Evolutionary conservation across 2,888 invertebrate species (phyloP), one percentile per base, ranked within the genome.

Genomic region (Platypus cylindrus): DNA sequence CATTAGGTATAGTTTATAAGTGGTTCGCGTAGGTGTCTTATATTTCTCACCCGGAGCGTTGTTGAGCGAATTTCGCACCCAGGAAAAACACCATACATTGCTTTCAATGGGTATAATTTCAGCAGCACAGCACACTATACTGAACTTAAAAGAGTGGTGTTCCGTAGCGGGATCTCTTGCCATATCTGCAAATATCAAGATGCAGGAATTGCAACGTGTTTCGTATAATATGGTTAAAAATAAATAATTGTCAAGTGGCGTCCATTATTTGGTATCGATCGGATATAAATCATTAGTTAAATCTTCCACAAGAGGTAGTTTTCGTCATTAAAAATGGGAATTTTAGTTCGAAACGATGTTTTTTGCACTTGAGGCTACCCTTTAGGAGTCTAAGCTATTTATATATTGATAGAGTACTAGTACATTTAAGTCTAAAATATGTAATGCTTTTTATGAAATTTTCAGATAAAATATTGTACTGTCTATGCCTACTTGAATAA

Each of bases 281-380:
- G 39, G 34, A 30, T 39, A 41, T 41, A 41, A 41, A 41, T 41
- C 41, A 41, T 37, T 41, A 36, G 39, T 41, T 41, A 41, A 32
- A 39, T 17, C 27, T 29, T 24, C 35, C 32, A 30, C 32, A 25
- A n/a, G n/a, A 12, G 32, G 35, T 34, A 41, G 38, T 38, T 37
- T 30, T 38, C 23, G 26, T 41, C 35, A 41, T 41, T 41, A 41
- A 41, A 38, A 38, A 33, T 30, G 33, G 28, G 30, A 36, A 40
- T 37, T 40, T 40, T 40, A 25, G 30, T 24, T 30, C 36, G 27
- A 28, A 33, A 17, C 31, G 38, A 34, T 28, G 35, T 35, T 28
- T n/a, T n/a, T n/a, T n/a, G n/a, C n/a, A n/a, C n/a, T n/a, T n/a
- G n/a, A n/a, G n/a, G n/a, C n/a, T n/a, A n/a, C n/a, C n/a, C n/a